These are phyloP conservation scores for Engystomops pustulosus DNA, from an alignment of 2,113 vertebrate genomes.

Conservation along the genomic window DNA sequence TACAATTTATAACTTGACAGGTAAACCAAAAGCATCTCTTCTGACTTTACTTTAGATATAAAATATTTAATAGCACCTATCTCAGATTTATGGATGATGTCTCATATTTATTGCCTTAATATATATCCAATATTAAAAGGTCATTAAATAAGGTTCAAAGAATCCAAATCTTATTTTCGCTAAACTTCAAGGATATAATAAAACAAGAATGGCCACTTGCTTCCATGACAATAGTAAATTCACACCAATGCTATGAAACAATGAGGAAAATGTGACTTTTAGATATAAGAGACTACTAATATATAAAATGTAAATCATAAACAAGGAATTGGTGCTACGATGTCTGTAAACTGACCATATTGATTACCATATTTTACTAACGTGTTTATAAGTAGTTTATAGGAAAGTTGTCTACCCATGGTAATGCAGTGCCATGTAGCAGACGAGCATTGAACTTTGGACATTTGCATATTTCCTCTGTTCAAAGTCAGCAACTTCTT, in stretches of 20 bases:
- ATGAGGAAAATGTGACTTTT: not conserved
- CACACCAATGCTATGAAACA: not conserved
- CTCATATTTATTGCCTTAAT: slow-evolving; percentile 11
- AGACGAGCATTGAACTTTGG: too few relatives aligned
- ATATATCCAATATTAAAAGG: slow-evolving; percentile 8
- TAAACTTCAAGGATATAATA: slow-evolving; percentile 1
- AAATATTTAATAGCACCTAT: slow-evolving; percentile 32
- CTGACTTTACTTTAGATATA: slow-evolving; percentile 23
- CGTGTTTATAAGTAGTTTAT: too few relatives aligned
- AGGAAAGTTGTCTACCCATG: too few relatives aligned
- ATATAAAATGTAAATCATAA: not conserved
- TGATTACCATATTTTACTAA: too few relatives aligned
- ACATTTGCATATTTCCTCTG: too few relatives aligned
- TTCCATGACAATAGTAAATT: slow-evolving; percentile 2
- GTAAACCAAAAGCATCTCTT: not conserved
- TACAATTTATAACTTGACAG: slow-evolving; percentile 8
- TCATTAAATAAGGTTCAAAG: slow-evolving; percentile 15
- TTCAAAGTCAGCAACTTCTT: too few relatives aligned
- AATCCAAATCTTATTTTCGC: not conserved
- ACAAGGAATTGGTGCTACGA: not conserved
- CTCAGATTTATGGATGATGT: not conserved
- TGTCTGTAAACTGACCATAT: not conserved
- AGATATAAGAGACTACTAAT: too few relatives aligned
- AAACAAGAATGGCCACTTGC: not conserved
- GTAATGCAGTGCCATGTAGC: too few relatives aligned